Evolutionary conservation across 2,113 vertebrate species (phyloP), one percentile per base, ranked within the genome.

Genomic region (Orycteropus afer): DNA sequence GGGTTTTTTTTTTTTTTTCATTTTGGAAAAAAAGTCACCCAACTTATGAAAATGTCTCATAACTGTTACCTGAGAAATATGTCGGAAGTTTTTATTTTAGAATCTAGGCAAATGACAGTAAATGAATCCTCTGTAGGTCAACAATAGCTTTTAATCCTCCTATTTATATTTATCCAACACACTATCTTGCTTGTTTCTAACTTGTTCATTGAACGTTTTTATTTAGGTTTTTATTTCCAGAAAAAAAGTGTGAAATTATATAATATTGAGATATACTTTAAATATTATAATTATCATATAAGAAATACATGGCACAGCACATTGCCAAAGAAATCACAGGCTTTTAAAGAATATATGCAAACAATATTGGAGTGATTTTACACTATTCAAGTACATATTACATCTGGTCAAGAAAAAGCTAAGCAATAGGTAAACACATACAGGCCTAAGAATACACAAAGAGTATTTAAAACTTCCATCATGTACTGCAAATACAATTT

Each of bases 161-260:
- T 53, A 37, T 63, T 93, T 73, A 18, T 73, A 79, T 57, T 94
- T 90, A 85, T 1, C 80, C 5, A 59, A 93, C 17, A 23, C 23
- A 76, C 17, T 87, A 76, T 32, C 1, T 84, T 53, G 8, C 51
- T 88, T 91, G 45, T 73, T 86, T 83, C 83, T 89, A 74, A 77
- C 91, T 90, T 96, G 47, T 80, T 93, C n/a, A 83, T 40, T 84
- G 55, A 74, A 71, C 78, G 94, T 84, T 15, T 42, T 95, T 47
- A 5, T 12, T 34, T 65, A n/a, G n/a, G 29, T 65, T 65, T 65
- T 49, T 88, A 40, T 91, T 93, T 27, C 29, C 86, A 94, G 65
- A 25, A 37, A 71, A 71, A 71, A 71, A 12, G 3, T 23, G 18
- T 40, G 37, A 71, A 40, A 91, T 61, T 53, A 84, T 80, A 20